Base-by-base conservation (phyloP, 2,797 vertebrate genomes). In the Tangara arthus region DNA sequence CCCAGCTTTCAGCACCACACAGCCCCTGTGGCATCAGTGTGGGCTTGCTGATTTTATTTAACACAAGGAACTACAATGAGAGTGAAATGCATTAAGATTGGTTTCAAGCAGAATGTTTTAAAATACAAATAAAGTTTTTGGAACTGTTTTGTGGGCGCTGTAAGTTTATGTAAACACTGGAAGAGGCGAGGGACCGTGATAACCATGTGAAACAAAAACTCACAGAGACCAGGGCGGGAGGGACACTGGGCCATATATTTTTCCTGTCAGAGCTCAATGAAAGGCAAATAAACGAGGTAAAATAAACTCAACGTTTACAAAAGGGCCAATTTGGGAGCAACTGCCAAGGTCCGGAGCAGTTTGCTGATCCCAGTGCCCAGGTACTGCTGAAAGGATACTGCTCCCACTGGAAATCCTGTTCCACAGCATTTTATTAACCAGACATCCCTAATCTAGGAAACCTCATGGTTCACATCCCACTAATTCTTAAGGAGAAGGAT, bases 21-120 rank as follows among this genome's bases (percentile, higher is more conserved):
- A 0, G 68, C 32, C 79, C 90, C 87, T 0, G 3, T 49, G 44
- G 77, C 83, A 47, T 47, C 71, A 1, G 0, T 1, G 42, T 3
- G 68, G 26, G 13, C 14, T 53, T 71, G 65, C 53, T 71, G 82
- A 3, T 63, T 69, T 56, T 30, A 37, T 35, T 93, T 57, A 44
- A 42, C 30, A n/a, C 28, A 12, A 59, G 76, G n/a, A 52, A 19
- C 42, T 9, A 34, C 41, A 47, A 28, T 0, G 7, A 84, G 63
- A n/a, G 16, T 32, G 47, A 69, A 85, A 82, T 6, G 42, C 66
- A 22, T 75, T 57, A 42, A 49, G 18, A n/a, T 3, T 22, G 35
- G 37, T 81, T 84, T 53, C 44, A 9, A 69, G 65, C 50, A 9
- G 73, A 46, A 9, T 32, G 27, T 53, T 87, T 84, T 76, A 0